phyloP scores from a whole-genome alignment of 2,113 vertebrate species.

The Lota lota region DNA sequence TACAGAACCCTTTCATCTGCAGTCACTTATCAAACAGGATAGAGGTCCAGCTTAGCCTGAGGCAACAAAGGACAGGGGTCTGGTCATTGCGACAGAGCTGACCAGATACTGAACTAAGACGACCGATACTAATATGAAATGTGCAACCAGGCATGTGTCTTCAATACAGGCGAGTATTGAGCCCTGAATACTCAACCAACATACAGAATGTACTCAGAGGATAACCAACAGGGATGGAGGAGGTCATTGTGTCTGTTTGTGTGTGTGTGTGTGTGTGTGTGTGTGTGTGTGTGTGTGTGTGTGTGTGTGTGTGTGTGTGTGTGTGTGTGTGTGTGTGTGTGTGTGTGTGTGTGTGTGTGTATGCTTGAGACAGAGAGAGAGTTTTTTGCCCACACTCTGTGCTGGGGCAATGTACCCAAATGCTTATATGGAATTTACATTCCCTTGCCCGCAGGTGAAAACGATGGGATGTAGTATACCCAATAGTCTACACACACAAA shows the following conservation, averaged over 20 bases:
- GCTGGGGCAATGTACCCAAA: too few relatives aligned
- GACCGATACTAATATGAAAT: neutral
- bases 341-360: neutral
- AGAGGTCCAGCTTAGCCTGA: neutral
- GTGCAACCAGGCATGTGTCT: neutral
- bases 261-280: too few relatives aligned
- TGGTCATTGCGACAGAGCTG: neutral
- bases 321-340: conserved; percentile 8
- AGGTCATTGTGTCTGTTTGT: neutral
- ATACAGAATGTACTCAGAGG: neutral
- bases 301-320: conserved; percentile 4
- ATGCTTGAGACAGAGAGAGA: too few relatives aligned
- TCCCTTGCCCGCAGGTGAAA: conserved; percentile 39
- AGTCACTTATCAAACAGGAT: neutral
- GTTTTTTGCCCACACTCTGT: neutral
- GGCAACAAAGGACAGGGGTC: neutral
- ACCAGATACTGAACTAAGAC: neutral
- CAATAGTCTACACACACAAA: conserved; percentile 6
- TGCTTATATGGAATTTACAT: neutral
- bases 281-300: neutral
- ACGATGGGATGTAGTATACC: conserved; percentile 33
- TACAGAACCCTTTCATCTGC: neutral
- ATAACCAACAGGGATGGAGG: neutral
- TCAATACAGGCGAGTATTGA: neutral
- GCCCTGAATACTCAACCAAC: neutral